Evolutionary conservation across 2,797 vertebrate species (phyloP), one percentile per base, ranked within the genome.

Genomic region (Pangasius krempfi): DNA sequence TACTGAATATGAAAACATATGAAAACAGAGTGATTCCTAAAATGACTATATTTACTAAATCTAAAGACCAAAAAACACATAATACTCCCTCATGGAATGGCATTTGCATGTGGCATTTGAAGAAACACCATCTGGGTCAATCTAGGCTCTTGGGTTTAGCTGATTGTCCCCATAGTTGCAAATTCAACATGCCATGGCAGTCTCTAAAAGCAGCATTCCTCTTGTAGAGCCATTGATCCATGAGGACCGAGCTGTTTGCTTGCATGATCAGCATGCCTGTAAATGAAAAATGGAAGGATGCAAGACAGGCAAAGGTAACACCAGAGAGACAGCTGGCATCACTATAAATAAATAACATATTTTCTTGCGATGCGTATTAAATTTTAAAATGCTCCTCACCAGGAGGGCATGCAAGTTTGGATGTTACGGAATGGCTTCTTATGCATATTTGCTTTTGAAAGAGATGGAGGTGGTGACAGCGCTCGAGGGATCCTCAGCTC

Each of bases 341-440:
- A 70, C 86, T 58, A 91, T 91, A 87, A 91, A 91, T 91, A 92
- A 92, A 91, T 91, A 89, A 92, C 52, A 44, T 60, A 10, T 33
- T 47, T 80, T 56, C 76, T 80, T 22, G 30, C 16, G 50, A 79
- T 54, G n/a, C 16, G 5, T 22, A 33, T 80, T 80, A 80, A 30
- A 79, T 50, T 54, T 79, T 54, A 30, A 79, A 79, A 9, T 30
- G 50, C 14, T 14, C 50, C 76, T 79, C 50, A 54, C 13, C 18
- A 13, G 47, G 12, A 52, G 2, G 0, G 47, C 25, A n/a, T 78
- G 75, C 47, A 82, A 22, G 80, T 91, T 88, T 62, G 52, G 54
- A 18, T 62, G 50, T 64, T 68, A 60, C 85, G n/a, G 7, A 2
- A 82, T 73, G 13, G 18, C 4, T 52, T 73, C 13, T 85, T 54